Base-by-base conservation (phyloP, 2,888 invertebrate genomes). In the Lydus trimaculatus region DNA sequence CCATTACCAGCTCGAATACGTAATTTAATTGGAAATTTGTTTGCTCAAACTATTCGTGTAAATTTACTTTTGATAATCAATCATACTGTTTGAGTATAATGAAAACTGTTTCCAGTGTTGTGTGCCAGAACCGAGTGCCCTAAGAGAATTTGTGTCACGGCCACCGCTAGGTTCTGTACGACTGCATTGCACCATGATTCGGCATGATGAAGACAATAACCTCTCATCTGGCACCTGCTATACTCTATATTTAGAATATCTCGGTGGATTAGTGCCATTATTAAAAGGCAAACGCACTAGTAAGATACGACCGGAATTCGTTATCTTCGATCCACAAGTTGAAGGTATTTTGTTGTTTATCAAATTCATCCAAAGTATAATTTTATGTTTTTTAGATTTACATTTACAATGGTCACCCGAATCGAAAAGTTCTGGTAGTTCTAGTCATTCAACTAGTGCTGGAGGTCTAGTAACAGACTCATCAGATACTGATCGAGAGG, bases 271-370 rank as follows among this genome's bases (percentile, higher is more conserved):
- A 61, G 97, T 99, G 73, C 99, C 99, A 0, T 88, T 99, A 65
- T 88, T 99, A 15, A 97, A 98, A 83, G 99, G 98, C 25, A 94
- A 97, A 78, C 87, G 98, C 71, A 97, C 96, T 70, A 98, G 98
- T 85, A 98, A 98, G 87, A 94, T 99, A 74, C 89, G 98, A 65
- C 99, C 99, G 0, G 99, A 99, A 86, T 99, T 99, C 85, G 96
- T 99, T 67, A 98, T 99, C 80, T 97, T 95, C 83, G 96, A 97
- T 86, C 96, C 96, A 1, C 95, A 96, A 85, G 90, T 89, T 48
- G 93, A 92, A 87, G 94, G 94, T 90, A 36, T 33, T 33, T 6
- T 7, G 33, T 9, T 1, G 33, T 11, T 11, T n/a, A 78, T 68
- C 61, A 23, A 8, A 11, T 31, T 33, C 7, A 39, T 48, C 28